Base-by-base conservation (phyloP, 1,140 invertebrate genomes). In the Triops cancriformis region DNA sequence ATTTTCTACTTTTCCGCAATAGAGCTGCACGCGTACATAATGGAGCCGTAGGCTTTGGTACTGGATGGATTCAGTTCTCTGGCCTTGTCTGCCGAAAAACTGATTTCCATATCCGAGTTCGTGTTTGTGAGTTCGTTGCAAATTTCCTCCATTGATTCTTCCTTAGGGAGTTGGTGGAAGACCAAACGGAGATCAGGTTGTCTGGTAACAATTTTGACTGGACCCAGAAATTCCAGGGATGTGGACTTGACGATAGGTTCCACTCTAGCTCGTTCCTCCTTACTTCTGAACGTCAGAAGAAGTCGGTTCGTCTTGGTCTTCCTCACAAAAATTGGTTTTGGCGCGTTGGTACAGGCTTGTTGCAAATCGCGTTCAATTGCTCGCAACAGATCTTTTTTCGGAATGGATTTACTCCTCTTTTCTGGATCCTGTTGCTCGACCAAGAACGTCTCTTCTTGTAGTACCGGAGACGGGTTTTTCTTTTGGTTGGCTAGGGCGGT, bases 131-230 rank as follows among this genome's bases (percentile, higher is more conserved):
- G 11, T 75, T 75, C 37, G 74, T 5, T 42, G 23, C 37, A 45
- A 26, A 75, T 75, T 41, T 75, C 12, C 23, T 26, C 74, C 23
- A 31, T 75, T 5, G 74, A 26, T 75, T 75, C 74, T 9, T 41
- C 74, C 41, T 75, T 75, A 4, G 74, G 74, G 28, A 75, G 74
- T 75, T 41, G 28, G 37, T 75, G 74, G 41, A 75, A 26, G 73
- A 75, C 74, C 23, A 75, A 43, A 10, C 45, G 37, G 26, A 75
- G 37, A 18, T 75, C 45, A 11, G 74, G 26, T 41, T 45, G 37
- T 75, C 14, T 41, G 37, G 26, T 18, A 14, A 75, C 45, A 26
- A 75, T 26, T 14, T 75, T 75, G 26, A 75, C 74, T n/a, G 74
- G 28, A 23, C 74, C 74, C 26, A 75, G 18, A 42, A 43, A 26